Percentiles rank a stretch among this genome's conserved stretches.
Conservation (phyloP, 2,797 vertebrate species). For the Bryconaethiops microstoma region DNA sequence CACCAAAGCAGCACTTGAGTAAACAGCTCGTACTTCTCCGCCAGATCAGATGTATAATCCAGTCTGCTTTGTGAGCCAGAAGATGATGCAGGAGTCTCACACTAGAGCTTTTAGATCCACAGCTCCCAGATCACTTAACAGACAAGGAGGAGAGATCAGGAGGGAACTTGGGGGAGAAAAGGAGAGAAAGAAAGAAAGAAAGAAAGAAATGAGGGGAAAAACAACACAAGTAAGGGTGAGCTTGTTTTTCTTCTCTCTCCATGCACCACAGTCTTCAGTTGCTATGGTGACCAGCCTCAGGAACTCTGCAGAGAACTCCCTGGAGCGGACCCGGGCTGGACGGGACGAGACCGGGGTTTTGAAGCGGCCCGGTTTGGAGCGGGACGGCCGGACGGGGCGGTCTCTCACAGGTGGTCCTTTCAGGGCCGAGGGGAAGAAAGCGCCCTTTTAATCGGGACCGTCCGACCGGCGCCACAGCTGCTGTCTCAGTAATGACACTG, state of each 20-base stretch:
- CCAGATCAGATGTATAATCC: slow-evolving; percentile 9
- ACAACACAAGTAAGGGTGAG: slow-evolving; percentile 19
- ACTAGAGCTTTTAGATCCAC: not conserved
- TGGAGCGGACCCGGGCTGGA: slow-evolving; percentile 63
- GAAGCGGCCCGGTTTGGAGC: slow-evolving; percentile 48
- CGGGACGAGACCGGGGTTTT: slow-evolving; percentile 66
- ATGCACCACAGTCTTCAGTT: slow-evolving; percentile 74
- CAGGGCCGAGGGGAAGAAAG: slow-evolving; percentile 26
- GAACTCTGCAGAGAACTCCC: slow-evolving; percentile 78
- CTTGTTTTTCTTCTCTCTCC: slow-evolving; percentile 65
- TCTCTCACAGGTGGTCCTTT: slow-evolving; percentile 44
- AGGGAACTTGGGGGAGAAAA: not conserved
- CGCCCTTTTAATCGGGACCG: not conserved
- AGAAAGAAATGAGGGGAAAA: not conserved
- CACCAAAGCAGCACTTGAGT: slow-evolving; percentile 9
- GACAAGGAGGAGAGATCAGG: slow-evolving; percentile 3
- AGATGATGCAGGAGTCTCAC: not conserved
- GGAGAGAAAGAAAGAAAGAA: not conserved
- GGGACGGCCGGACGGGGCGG: not conserved
- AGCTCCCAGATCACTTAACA: slow-evolving; percentile 23
- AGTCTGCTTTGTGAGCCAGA: slow-evolving; percentile 1
- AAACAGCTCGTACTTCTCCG: not conserved
- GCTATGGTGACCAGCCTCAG: slow-evolving; percentile 78
- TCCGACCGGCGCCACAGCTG: not conserved
- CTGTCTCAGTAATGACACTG: not conserved